Evolutionary conservation across 2,888 invertebrate genomes (phyloP).

Genomic region (Drosophila helvetica): DNA sequence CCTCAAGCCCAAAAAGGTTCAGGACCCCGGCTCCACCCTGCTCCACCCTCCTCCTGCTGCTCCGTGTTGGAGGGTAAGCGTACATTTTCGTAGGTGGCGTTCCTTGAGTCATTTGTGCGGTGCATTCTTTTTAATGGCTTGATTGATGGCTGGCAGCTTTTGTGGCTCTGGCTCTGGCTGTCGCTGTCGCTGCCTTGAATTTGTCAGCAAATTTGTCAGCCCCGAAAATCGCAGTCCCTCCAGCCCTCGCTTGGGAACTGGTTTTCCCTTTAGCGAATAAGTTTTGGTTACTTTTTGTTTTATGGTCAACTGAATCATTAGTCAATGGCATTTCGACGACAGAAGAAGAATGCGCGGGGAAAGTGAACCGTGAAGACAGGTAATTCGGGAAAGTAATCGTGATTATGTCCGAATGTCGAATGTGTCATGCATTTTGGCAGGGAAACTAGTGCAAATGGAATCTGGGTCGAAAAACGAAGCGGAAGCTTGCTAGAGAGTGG

Average conservation of each 20-base stretch:
- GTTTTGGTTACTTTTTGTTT: slow-evolving; percentile 35
- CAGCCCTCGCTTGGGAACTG: slow-evolving; percentile 53
- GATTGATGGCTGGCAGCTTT: slow-evolving; percentile 75
- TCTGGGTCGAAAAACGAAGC: not conserved
- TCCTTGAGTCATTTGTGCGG: slow-evolving; percentile 72
- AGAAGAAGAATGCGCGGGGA: slow-evolving; percentile 54
- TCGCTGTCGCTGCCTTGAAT: slow-evolving; percentile 75
- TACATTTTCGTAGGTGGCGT: slow-evolving; percentile 70
- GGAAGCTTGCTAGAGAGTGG: not conserved
- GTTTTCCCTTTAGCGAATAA: slow-evolving; percentile 44
- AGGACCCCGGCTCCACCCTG: too few species aligned
- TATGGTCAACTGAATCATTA: slow-evolving; percentile 70
- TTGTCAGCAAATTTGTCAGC: slow-evolving; percentile 79
- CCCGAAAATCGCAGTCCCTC: slow-evolving; percentile 9
- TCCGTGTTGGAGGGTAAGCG: not conserved
- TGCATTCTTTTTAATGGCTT: slow-evolving; percentile 78
- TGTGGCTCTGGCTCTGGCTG: slow-evolving; percentile 5
- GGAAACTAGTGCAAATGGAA: not conserved
- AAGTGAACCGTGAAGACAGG: slow-evolving; percentile 42
- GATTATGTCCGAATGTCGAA: slow-evolving; percentile 27
- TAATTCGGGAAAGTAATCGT: slow-evolving; percentile 45
- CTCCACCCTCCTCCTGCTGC: not conserved
- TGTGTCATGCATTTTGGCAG: slow-evolving; percentile 22
- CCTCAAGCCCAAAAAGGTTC: not conserved
- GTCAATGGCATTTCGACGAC: slow-evolving; percentile 48